Evolutionary conservation across 2,888 invertebrate genomes (phyloP).

Genomic region (Erpobdella octoculata): DNA sequence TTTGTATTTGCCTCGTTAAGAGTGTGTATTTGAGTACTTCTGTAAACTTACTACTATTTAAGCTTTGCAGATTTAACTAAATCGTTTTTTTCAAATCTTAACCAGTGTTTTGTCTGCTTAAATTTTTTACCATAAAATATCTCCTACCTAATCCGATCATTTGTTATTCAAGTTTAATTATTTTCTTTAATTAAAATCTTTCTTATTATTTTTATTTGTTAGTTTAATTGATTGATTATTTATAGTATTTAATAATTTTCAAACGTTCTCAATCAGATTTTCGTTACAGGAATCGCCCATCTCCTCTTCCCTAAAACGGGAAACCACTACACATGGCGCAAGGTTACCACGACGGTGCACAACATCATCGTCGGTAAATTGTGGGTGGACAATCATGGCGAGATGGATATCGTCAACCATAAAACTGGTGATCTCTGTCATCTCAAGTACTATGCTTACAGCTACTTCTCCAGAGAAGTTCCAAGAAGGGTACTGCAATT

Average conservation of each 20-base stretch:
- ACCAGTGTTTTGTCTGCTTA: background rate
- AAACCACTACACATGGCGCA: constrained; percentile 92
- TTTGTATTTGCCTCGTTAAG: too few relatives aligned
- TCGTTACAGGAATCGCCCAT: constrained; percentile 56
- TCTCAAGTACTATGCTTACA: constrained; percentile 93
- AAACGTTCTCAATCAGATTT: background rate
- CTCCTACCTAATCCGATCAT: too few relatives aligned
- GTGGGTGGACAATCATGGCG: constrained; percentile 99
- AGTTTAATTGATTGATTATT: background rate
- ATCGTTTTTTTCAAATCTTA: background rate
- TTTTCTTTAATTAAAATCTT: too few relatives aligned
- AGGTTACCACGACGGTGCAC: constrained; percentile 95
- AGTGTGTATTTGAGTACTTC: too few relatives aligned
- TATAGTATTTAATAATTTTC: background rate
- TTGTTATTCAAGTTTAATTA: too few relatives aligned
- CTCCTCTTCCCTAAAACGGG: constrained; percentile 56
- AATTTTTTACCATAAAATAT: too few relatives aligned
- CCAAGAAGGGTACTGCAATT: constrained; percentile 60
- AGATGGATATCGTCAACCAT: constrained; percentile 91
- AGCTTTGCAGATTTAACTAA: background rate
- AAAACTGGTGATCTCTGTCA: constrained; percentile 84
- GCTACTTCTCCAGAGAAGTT: constrained; percentile 92
- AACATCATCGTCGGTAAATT: constrained; percentile 95
- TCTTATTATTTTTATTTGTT: too few relatives aligned
- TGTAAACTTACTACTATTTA: too few relatives aligned